phyloP scores from a whole-genome alignment of 2,797 vertebrate species.

The Enteromius fasciolatus region DNA sequence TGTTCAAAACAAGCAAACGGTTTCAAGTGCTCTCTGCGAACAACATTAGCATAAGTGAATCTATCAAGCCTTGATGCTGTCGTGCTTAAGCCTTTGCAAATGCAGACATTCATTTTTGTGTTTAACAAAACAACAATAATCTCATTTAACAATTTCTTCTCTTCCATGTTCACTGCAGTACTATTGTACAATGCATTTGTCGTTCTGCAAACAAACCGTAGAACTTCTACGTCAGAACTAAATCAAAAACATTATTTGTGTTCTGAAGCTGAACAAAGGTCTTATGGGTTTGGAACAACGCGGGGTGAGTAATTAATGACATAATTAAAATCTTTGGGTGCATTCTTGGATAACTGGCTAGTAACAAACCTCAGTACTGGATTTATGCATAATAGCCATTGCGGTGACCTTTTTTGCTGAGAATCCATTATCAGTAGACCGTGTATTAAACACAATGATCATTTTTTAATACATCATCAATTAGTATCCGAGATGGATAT shows the following conservation, averaged over 20 bases:
- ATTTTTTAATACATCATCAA: no score
- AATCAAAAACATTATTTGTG: background rate
- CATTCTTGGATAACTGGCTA: background rate
- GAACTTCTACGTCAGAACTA: no score
- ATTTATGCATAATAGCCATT: no score
- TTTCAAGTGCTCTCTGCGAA: background rate
- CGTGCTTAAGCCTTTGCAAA: background rate
- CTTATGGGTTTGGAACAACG: background rate
- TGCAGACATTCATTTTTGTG: background rate
- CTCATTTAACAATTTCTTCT: no score
- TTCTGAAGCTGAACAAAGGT: background rate
- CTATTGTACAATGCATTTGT: no score
- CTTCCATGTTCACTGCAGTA: no score
- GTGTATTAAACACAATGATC: no score
- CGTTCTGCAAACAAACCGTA: no score
- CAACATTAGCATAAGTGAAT: background rate
- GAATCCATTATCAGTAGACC: no score
- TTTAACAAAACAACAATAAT: no score
- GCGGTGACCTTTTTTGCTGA: no score
- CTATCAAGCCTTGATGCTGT: background rate
- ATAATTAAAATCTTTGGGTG: background rate
- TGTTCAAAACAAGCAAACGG: constrained; percentile 3
- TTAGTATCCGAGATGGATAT: no score
- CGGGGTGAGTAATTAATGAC: background rate
- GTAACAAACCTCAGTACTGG: background rate